Conservation (phyloP, 2,113 vertebrate genomes). For the Cavia porcellus region DNA sequence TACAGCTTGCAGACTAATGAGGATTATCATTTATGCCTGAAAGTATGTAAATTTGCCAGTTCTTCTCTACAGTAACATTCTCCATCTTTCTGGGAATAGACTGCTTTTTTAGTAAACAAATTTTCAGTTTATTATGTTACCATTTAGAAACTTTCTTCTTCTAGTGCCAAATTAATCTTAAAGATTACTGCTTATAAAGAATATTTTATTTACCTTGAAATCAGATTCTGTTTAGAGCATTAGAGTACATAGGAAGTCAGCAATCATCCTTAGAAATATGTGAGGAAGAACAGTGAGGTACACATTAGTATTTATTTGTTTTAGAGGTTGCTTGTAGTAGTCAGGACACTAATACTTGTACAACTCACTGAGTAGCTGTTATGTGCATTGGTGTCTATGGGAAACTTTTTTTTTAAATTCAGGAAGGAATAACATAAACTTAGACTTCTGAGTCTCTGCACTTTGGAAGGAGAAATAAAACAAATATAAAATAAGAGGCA, state of each 20-base stretch:
- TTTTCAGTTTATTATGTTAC: constrained; percentile 66
- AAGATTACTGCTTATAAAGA: constrained; percentile 54
- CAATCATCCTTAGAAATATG: background rate
- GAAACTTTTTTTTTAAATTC: background rate
- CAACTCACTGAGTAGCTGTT: background rate
- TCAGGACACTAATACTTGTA: background rate
- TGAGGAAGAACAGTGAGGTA: background rate
- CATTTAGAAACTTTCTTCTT: constrained; percentile 64
- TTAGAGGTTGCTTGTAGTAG: background rate
- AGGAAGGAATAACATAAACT: background rate
- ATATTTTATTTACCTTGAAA: constrained; percentile 65
- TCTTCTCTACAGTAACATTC: constrained; percentile 60
- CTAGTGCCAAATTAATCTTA: constrained; percentile 57
- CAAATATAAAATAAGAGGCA: background rate
- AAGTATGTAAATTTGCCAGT: constrained; percentile 49
- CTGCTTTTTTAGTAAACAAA: constrained; percentile 64
- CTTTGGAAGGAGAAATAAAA: background rate
- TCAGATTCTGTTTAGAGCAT: background rate
- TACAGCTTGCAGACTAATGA: constrained; percentile 35
- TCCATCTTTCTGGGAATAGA: background rate
- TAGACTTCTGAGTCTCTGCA: background rate
- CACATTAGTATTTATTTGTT: background rate
- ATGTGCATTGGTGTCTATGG: too few relatives aligned
- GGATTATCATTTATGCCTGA: constrained; percentile 21
- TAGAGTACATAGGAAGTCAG: background rate